Evolutionary conservation across 2,888 invertebrate genomes (phyloP).

Genomic region (Odontocolon sp.): DNA sequence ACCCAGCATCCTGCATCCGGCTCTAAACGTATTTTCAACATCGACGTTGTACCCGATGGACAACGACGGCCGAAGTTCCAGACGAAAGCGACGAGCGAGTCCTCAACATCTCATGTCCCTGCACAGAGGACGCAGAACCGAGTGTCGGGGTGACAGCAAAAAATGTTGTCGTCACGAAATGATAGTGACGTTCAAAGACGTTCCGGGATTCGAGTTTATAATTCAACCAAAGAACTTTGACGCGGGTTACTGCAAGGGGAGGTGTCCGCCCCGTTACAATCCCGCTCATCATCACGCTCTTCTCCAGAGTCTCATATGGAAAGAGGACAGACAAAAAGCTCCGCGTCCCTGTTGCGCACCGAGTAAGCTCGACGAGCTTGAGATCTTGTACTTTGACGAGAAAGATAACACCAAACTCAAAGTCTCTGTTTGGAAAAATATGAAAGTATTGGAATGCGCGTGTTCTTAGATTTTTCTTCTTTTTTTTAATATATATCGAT

Average conservation of each 20-base stretch:
- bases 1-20: slow-evolving; percentile 72
- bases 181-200: slow-evolving; percentile 85
- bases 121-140: slow-evolving; percentile 81
- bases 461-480: slow-evolving; percentile 82
- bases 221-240: slow-evolving; percentile 87
- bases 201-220: slow-evolving; percentile 85
- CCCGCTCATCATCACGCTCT: slow-evolving; percentile 88
- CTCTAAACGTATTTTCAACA: slow-evolving; percentile 71
- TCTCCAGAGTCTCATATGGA: slow-evolving; percentile 86
- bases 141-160: slow-evolving; percentile 83
- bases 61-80: slow-evolving; percentile 55
- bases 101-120: slow-evolving; percentile 75
- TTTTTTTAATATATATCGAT: background rate
- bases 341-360: slow-evolving; percentile 88
- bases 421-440: slow-evolving; percentile 87
- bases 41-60: slow-evolving; percentile 54
- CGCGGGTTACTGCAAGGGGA: slow-evolving; percentile 87
- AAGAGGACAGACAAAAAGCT: slow-evolving; percentile 82
- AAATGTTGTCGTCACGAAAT: slow-evolving; percentile 86
- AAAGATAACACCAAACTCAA: slow-evolving; percentile 84
- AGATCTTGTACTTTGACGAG: slow-evolving; percentile 86
- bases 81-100: slow-evolving; percentile 63
- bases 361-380: slow-evolving; percentile 85
- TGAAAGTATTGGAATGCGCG: slow-evolving; percentile 87
- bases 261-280: slow-evolving; percentile 86